A percentile compares a stretch with the other conserved stretches of the same genome.
These are phyloP conservation scores for Vanessa tameamea DNA, from an alignment of 1,140 invertebrate species.

Conservation along the genomic window DNA sequence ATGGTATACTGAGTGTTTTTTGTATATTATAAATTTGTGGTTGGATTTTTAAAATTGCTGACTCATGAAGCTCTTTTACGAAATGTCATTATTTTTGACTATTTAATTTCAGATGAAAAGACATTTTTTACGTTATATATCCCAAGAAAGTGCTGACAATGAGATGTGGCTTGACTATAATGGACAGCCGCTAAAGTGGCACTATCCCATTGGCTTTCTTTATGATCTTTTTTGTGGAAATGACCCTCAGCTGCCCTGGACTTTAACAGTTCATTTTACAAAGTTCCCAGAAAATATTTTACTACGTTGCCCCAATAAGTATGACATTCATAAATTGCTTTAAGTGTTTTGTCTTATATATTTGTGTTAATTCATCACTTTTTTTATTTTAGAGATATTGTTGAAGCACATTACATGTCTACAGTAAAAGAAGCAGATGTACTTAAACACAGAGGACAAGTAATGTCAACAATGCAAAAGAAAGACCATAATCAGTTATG, in stretches of 20 bases:
- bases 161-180: constrained; percentile 98
- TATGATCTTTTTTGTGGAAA: constrained; percentile 89
- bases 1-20: no score
- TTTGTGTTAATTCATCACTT: constrained; percentile 11
- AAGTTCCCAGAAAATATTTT: constrained; percentile 92
- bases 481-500: constrained; percentile 99
- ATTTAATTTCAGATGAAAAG: constrained; percentile 87
- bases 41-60: no score
- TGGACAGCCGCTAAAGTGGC: constrained; percentile 96
- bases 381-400: constrained; percentile 88
- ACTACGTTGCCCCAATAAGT: constrained; percentile 90
- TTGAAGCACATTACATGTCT: constrained; percentile 97
- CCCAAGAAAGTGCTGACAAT: constrained; percentile 89
- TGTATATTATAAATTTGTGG: no score
- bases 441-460: constrained; percentile 94
- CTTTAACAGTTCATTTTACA: constrained; percentile 96
- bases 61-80: no score
- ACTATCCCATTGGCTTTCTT: constrained; percentile 97
- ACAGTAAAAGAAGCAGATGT: constrained; percentile 98
- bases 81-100: neutral
- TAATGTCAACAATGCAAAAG: constrained; percentile 97
- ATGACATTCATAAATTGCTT: constrained; percentile 41
- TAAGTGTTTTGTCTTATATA: constrained; percentile 11
- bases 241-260: constrained; percentile 93
- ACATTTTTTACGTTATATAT: constrained; percentile 92